phyloP scores from a whole-genome alignment of 2,113 vertebrate genomes.

The Vulpes lagopus region DNA sequence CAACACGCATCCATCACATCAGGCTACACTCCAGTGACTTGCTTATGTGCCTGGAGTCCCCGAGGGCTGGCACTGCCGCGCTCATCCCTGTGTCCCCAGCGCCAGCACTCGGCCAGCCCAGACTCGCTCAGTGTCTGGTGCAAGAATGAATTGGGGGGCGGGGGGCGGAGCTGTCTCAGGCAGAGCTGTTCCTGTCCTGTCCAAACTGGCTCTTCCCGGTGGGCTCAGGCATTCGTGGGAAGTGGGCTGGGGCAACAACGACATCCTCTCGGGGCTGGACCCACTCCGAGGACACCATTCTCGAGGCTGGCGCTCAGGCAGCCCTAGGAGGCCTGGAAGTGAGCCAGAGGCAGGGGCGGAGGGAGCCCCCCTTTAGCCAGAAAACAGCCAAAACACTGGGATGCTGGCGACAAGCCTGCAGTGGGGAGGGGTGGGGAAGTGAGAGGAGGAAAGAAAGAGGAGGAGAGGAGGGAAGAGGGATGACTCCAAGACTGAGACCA shows the following conservation, averaged over 20 bases:
- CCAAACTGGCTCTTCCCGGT: neutral
- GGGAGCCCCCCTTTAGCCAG: neutral
- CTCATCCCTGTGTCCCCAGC: neutral
- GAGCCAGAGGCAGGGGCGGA: neutral
- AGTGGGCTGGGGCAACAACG: rapidly evolving
- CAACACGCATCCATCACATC: neutral
- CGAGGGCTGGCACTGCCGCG: neutral
- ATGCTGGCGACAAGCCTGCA: neutral
- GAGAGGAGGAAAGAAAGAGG: no score
- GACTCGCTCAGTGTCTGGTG: neutral
- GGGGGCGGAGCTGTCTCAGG: neutral
- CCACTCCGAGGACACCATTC: neutral
- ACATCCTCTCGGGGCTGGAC: neutral
- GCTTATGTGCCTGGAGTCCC: neutral
- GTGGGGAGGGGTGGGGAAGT: neutral
- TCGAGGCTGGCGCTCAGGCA: neutral
- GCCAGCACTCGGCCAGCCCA: neutral
- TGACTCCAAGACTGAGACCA: rapidly evolving
- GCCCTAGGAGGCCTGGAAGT: neutral
- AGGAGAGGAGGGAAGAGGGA: neutral
- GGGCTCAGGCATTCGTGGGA: rapidly evolving
- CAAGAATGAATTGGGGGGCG: rapidly evolving
- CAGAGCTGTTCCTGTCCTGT: rapidly evolving
- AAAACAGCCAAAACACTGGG: neutral
- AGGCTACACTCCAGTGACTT: neutral